phyloP scores from a whole-genome alignment of 1,140 invertebrate species.

The Drosophila truncata region DNA sequence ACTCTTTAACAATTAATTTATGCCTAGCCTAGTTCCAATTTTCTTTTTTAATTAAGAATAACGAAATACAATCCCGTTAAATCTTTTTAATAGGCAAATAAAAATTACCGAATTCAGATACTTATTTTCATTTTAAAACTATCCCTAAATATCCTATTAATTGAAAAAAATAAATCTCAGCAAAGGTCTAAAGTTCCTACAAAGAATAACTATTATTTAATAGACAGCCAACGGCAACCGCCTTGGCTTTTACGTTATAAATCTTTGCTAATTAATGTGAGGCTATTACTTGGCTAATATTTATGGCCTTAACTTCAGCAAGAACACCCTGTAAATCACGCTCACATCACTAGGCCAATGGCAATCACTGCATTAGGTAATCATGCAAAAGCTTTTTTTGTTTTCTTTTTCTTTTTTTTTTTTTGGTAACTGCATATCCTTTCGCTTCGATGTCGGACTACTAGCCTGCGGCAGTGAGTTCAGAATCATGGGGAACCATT shows the following conservation, averaged over 20 bases:
- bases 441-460: slow-evolving; percentile 52
- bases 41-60: not conserved
- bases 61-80: not conserved
- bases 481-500: slow-evolving; percentile 75
- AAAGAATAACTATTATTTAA: not conserved
- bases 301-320: slow-evolving; percentile 7
- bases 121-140: too few relatives aligned
- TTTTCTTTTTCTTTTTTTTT: not conserved
- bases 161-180: not conserved
- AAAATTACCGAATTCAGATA: not conserved
- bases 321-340: slow-evolving; percentile 34
- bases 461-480: slow-evolving; percentile 51
- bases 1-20: not conserved
- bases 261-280: slow-evolving; percentile 19
- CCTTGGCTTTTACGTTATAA: slow-evolving; percentile 8
- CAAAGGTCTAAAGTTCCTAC: not conserved
- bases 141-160: not conserved
- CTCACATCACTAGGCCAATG: slow-evolving; percentile 42
- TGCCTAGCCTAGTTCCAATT: not conserved
- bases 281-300: slow-evolving; percentile 14
- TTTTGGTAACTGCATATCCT: slow-evolving; percentile 67
- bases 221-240: not conserved
- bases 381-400: slow-evolving; percentile 36
- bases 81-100: not conserved
- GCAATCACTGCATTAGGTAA: slow-evolving; percentile 64